Conservation (phyloP, 2,113 vertebrate genomes). For the Cercocebus atys region DNA sequence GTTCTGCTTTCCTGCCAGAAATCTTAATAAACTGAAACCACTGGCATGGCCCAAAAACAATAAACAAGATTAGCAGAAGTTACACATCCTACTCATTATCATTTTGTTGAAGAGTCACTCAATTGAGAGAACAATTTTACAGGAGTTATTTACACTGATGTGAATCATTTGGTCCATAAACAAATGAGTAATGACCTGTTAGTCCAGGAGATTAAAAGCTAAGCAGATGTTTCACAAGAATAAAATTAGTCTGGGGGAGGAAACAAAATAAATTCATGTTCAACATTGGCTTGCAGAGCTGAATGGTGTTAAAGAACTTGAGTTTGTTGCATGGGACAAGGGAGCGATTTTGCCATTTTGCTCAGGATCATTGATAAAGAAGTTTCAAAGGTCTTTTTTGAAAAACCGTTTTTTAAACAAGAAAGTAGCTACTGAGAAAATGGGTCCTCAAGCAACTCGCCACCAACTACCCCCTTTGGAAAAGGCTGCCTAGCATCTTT, state of each 20-base stretch:
- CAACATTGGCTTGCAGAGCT: background rate
- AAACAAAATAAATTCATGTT: constrained; percentile 19
- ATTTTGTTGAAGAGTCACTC: constrained; percentile 76
- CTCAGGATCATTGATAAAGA: background rate
- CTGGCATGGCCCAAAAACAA: constrained; percentile 77
- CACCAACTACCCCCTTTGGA: background rate
- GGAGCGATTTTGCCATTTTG: background rate
- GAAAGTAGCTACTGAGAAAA: background rate
- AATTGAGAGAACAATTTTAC: constrained; percentile 80
- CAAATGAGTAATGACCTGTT: constrained; percentile 78
- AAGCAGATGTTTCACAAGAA: constrained; percentile 68
- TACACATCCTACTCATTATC: constrained; percentile 78
- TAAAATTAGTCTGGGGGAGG: constrained; percentile 20
- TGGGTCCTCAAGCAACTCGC: background rate
- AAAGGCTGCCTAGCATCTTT: background rate
- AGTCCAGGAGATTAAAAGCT: constrained; percentile 70
- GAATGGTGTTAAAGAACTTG: background rate
- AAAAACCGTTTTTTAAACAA: background rate
- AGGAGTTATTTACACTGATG: constrained; percentile 79
- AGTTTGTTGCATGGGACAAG: background rate
- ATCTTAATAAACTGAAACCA: constrained; percentile 78
- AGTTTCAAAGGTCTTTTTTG: background rate
- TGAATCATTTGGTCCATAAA: constrained; percentile 80
- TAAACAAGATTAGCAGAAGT: constrained; percentile 81
- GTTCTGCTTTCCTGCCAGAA: constrained; percentile 78